phyloP scores from a whole-genome alignment of 2,113 vertebrate species.

The Gulo gulo region DNA sequence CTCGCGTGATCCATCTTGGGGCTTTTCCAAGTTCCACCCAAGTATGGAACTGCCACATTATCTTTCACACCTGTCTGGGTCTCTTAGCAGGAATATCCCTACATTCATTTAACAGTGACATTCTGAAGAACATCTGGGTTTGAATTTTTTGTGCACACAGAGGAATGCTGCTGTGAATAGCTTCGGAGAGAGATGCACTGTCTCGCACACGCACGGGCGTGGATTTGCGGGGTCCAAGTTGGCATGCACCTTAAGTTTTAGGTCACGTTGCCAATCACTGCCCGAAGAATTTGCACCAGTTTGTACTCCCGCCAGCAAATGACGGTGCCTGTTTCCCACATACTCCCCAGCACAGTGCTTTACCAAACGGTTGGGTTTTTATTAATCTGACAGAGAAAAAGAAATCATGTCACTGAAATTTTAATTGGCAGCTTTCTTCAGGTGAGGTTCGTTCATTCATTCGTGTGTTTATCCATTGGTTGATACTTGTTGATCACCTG shows the following conservation, averaged over 20 bases:
- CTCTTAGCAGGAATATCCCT: background rate
- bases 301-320: background rate
- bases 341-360: background rate
- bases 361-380: background rate
- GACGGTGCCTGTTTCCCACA: background rate
- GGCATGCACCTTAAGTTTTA: background rate
- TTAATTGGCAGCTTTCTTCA: background rate
- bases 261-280: background rate
- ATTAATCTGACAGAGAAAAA: background rate
- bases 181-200: background rate
- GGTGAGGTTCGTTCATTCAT: background rate
- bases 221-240: background rate
- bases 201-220: fast-evolving
- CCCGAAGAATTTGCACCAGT: background rate
- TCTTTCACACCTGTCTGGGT: background rate
- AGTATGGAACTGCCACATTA: background rate
- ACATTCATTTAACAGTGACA: background rate
- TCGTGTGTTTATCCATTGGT: background rate
- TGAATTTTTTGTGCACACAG: background rate
- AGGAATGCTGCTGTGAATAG: background rate
- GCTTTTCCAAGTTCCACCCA: background rate
- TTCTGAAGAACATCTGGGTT: background rate
- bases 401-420: background rate
- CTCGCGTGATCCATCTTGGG: too few relatives aligned
- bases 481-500: background rate